Conservation (phyloP, 2,113 vertebrate species). For the Alaudala cheleensis region DNA sequence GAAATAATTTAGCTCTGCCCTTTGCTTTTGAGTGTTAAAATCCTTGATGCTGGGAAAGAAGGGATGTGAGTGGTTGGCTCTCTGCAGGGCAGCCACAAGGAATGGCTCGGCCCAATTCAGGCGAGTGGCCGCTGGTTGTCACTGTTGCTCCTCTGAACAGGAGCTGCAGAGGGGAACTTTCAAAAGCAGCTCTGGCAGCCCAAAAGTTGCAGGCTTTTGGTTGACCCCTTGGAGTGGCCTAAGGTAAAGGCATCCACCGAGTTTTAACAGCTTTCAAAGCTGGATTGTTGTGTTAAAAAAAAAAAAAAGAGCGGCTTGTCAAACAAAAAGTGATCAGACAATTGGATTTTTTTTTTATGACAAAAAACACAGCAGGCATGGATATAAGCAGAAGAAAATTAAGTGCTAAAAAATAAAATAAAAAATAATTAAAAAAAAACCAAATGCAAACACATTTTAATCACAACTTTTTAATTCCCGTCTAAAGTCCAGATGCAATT, state of each 20-base stretch:
- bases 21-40: background rate
- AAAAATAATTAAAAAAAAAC: background rate
- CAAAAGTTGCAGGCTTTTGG: background rate
- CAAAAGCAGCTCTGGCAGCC: background rate
- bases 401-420: background rate
- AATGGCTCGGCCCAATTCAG: background rate
- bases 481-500: background rate
- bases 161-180: background rate
- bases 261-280: background rate
- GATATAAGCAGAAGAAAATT: background rate
- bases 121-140: constrained; percentile 74
- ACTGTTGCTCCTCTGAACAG: constrained; percentile 74
- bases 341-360: background rate
- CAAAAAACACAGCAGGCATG: background rate
- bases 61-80: background rate
- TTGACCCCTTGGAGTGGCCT: background rate
- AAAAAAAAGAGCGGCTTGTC: background rate
- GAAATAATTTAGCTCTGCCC: background rate
- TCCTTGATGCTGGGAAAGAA: background rate
- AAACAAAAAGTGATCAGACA: background rate
- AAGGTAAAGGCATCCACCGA: background rate
- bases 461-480: background rate
- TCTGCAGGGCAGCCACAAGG: too few relatives aligned
- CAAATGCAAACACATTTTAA: background rate
- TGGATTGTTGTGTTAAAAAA: background rate